Percentiles rank a stretch among this genome's conserved stretches.
Evolutionary conservation across 2,797 vertebrate species (phyloP).

Genomic region (Hybognathus amarus): DNA sequence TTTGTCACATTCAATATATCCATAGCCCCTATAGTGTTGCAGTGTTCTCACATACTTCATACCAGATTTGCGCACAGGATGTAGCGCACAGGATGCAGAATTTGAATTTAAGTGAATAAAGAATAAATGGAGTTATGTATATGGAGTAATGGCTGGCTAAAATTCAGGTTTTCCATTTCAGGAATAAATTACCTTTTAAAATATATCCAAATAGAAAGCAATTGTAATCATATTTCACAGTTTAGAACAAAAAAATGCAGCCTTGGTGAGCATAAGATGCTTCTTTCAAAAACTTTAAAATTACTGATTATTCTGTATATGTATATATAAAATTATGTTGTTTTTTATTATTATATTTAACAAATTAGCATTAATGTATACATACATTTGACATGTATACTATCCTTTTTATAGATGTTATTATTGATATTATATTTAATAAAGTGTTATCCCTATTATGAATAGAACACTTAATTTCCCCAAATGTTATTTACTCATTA

Average conservation of each 20-base stretch:
- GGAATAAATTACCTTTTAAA: not conserved
- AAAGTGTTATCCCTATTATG: not conserved
- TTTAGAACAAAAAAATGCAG: not conserved
- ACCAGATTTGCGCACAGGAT: not conserved
- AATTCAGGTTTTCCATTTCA: not conserved
- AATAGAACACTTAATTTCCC: not conserved
- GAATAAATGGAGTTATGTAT: not conserved
- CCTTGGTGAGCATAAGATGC: not conserved
- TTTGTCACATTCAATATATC: conserved; percentile 27
- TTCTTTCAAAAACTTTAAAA: not conserved
- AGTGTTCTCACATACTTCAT: not conserved
- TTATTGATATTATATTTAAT: not conserved
- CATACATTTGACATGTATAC: not conserved
- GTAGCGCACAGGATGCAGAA: not conserved
- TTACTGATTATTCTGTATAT: not conserved
- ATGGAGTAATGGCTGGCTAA: not conserved
- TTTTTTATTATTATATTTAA: not conserved
- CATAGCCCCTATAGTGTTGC: not conserved
- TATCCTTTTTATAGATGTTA: not conserved
- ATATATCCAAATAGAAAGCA: not conserved
- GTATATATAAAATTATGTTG: not conserved
- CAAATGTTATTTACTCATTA: not conserved
- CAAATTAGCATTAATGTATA: not conserved
- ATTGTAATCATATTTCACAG: not conserved
- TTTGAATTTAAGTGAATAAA: not conserved